Evolutionary conservation across 1,140 invertebrate genomes (phyloP).

Genomic region (Sinella curviseta): DNA sequence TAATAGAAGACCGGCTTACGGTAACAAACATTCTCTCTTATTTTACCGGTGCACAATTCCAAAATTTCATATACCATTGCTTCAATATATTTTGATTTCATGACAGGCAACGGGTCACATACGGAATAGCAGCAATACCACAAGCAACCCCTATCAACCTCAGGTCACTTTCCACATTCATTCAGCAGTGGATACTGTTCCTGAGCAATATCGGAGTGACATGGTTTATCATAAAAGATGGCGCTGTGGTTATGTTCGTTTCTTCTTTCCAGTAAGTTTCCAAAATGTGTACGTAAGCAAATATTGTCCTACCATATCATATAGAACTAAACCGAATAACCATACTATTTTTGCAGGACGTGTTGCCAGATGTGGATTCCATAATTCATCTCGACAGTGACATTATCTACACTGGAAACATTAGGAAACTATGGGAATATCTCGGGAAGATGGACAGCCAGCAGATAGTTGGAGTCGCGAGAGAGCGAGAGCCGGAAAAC

Average conservation of each 20-base stretch:
- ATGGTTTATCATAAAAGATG: neutral
- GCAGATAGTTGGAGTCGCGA: neutral
- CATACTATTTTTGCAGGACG: neutral
- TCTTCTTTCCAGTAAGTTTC: neutral
- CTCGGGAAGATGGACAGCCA: neutral
- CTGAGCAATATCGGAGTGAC: neutral
- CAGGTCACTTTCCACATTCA: neutral
- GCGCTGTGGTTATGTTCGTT: neutral
- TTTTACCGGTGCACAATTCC: no score
- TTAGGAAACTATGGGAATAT: neutral
- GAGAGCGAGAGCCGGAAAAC: neutral
- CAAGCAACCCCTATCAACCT: neutral
- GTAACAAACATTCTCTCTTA: neutral
- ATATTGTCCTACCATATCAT: no score
- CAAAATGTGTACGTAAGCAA: no score
- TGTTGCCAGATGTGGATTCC: neutral
- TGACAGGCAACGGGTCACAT: no score
- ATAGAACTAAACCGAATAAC: no score
- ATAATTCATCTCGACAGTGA: neutral
- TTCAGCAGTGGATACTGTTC: neutral
- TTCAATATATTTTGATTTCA: no score
- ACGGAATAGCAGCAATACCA: no score
- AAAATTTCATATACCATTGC: no score
- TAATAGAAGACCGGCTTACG: neutral
- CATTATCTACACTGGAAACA: neutral